Evolutionary conservation across 1,140 invertebrate species (phyloP).

Genomic region (Pseudomyrmex flavicornis): DNA sequence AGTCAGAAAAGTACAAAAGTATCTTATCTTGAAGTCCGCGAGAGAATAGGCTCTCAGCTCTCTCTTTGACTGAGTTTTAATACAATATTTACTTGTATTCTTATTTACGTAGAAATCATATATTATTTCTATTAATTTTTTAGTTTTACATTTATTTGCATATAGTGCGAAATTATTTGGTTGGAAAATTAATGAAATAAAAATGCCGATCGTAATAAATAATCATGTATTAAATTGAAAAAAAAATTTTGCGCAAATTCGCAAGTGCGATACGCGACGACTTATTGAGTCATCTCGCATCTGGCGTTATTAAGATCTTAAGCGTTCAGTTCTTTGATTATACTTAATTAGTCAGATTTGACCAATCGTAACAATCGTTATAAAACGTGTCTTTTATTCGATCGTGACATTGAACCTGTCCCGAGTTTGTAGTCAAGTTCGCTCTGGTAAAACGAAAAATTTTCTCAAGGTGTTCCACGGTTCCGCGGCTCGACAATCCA

Average conservation of each 20-base stretch:
- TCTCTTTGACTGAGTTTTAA: background rate
- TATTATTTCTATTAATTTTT: no score
- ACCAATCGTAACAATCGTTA: background rate
- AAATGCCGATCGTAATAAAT: background rate
- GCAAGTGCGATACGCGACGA: background rate
- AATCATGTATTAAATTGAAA: background rate
- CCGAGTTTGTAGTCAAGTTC: conserved; percentile 9
- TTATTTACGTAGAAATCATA: no score
- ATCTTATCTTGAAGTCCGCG: no score
- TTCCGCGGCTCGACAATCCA: conserved; percentile 30
- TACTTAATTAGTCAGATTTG: conserved; percentile 5
- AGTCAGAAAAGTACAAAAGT: background rate
- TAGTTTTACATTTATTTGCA: background rate
- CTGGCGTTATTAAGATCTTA: background rate
- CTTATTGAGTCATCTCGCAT: conserved; percentile 16
- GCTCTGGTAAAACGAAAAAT: conserved; percentile 44
- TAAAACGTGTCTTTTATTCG: conserved; percentile 4
- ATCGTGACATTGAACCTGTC: background rate
- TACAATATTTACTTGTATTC: background rate
- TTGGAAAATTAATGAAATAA: background rate
- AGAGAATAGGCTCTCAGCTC: background rate
- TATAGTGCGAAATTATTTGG: background rate
- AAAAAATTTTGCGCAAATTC: background rate
- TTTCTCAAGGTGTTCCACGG: conserved; percentile 33
- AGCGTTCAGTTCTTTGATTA: background rate